Percentiles rank a stretch among this genome's conserved stretches.
Evolutionary conservation across 2,113 vertebrate genomes (phyloP).

Genomic region (Amblyopsis rosae): DNA sequence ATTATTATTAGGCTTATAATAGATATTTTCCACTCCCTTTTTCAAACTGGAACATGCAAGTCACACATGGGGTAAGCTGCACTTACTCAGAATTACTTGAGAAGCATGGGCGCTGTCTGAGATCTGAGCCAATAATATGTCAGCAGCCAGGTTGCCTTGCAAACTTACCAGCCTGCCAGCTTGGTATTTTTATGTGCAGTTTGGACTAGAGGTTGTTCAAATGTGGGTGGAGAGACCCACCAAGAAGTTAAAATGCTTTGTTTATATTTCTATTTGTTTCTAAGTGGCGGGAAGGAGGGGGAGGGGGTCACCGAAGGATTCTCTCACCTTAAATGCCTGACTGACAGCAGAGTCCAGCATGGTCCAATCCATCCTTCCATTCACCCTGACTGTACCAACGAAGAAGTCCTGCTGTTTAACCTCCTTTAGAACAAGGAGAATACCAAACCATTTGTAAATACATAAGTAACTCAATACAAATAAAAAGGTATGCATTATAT

Average conservation of each 20-base stretch:
- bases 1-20: not conserved
- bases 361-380: slow-evolving; percentile 92
- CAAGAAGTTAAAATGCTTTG: too few relatives aligned
- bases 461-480: too few relatives aligned
- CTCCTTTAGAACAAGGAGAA: slow-evolving; percentile 75
- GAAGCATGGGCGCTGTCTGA: not conserved
- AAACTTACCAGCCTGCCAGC: not conserved
- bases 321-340: slow-evolving; percentile 90
- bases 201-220: too few relatives aligned
- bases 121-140: not conserved
- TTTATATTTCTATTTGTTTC: too few relatives aligned
- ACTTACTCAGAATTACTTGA: not conserved
- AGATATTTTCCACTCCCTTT: not conserved
- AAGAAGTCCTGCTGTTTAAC: slow-evolving; percentile 95
- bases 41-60: not conserved
- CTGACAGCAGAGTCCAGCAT: slow-evolving; percentile 91
- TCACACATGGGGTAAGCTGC: not conserved
- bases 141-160: not conserved
- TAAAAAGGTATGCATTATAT: too few relatives aligned
- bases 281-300: too few relatives aligned
- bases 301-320: not conserved
- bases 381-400: slow-evolving; percentile 87
- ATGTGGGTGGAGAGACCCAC: too few relatives aligned
- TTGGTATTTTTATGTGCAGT: not conserved
- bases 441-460: not conserved